phyloP scores from a whole-genome alignment of 2,888 invertebrate species.

The Drosophila paracracens region DNA sequence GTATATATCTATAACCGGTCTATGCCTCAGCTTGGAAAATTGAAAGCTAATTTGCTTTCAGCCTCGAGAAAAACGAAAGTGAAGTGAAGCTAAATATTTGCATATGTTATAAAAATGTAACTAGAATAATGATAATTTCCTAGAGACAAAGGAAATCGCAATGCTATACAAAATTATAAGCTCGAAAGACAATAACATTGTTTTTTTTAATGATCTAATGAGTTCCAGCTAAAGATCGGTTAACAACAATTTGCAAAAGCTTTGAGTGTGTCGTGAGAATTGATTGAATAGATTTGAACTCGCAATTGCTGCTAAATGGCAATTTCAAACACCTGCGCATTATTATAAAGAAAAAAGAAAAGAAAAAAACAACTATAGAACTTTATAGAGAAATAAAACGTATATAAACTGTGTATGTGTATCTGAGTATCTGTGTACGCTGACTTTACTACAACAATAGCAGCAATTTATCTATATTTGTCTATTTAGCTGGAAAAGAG shows the following conservation, averaged over 20 bases:
- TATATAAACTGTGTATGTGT: not conserved
- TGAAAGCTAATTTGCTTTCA: constrained; percentile 34
- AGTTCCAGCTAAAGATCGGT: constrained; percentile 7
- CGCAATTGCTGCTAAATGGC: constrained; percentile 54
- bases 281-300: constrained; percentile 23
- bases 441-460: constrained; percentile 50
- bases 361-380: not conserved
- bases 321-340: constrained; percentile 67
- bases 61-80: constrained; percentile 17
- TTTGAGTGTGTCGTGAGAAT: constrained; percentile 46
- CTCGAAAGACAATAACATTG: constrained; percentile 11
- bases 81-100: constrained; percentile 10
- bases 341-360: constrained; percentile 6
- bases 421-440: constrained; percentile 18
- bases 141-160: not conserved
- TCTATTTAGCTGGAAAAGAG: constrained; percentile 42
- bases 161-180: constrained; percentile 5
- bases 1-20: not conserved
- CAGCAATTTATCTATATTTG: constrained; percentile 65
- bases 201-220: constrained; percentile 20
- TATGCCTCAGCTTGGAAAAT: constrained; percentile 7
- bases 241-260: constrained; percentile 24
- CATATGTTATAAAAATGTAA: not conserved
- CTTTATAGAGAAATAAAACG: not conserved
- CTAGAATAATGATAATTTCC: constrained; percentile 10